Evolutionary conservation across 2,888 invertebrate genomes (phyloP), one percentile per base, ranked within the genome.

Genomic region (Sinhomidia bicolor): DNA sequence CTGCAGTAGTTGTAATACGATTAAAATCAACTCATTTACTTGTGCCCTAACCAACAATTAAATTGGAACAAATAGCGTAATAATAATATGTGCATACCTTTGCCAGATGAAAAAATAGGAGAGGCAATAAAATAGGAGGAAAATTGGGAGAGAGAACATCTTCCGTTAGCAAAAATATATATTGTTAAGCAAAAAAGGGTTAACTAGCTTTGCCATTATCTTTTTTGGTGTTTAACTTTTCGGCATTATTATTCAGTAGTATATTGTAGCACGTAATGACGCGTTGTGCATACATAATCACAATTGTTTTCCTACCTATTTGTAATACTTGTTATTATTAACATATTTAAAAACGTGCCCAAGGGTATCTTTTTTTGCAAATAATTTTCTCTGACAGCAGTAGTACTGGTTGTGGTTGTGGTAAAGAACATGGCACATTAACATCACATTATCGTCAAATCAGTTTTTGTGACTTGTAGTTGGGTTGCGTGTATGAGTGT

Each of bases 321-420:
- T 81, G 81, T 81, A 65, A 65, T 81, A 65, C 29, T 81, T 65
- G 57, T 41, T 20, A 23, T 60, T 80, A 76, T 76, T 76, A 76
- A 26, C 76, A 76, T 76, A 76, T 81, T 81, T 81, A 41, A 81
- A 81, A 76, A 54, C 54, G 23, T 81, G 81, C 81, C 81, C 62
- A 81, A 81, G 81, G 81, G 81, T 81, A 80, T 60, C 74, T 23
- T 47, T 62, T 44, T 81, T 62, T 60, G 23, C 41, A 36, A 57
- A 47, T 26, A 23, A 41, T 47, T 47, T 74, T 74, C 44, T 26
- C 47, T 44, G 47, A 74, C 47, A 20, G 68, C 14, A 20, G 20
- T 20, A 32, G 62, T 68, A n/a, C 68, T 68, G 3, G 17, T 36
- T 41, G 36, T 41, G 14, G 29, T 41, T 1, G 17, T 17, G 20